These are phyloP conservation scores for Diachrysia chrysitis DNA, from an alignment of 2,888 invertebrate species.

Conservation along the genomic window DNA sequence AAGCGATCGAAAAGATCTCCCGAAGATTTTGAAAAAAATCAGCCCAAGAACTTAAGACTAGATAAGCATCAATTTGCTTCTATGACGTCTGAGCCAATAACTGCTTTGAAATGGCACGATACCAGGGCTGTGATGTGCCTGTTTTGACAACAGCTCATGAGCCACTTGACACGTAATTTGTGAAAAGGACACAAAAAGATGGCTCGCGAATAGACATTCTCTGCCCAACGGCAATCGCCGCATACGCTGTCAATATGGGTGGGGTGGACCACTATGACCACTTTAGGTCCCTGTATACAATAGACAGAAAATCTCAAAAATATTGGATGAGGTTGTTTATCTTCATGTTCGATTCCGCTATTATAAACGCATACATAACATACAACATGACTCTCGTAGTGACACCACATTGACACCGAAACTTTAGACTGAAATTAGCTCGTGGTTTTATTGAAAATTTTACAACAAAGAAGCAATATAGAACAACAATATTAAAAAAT, in stretches of 20 bases:
- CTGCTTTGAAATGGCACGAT: slow-evolving; percentile 17
- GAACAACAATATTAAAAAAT: slow-evolving; percentile 32
- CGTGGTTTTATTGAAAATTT: slow-evolving; percentile 43
- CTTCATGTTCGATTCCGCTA: slow-evolving; percentile 20
- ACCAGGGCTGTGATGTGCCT: neutral
- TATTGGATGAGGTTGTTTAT: slow-evolving; percentile 33
- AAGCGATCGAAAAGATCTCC: slow-evolving; percentile 28
- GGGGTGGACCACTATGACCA: slow-evolving; percentile 25
- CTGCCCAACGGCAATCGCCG: no score
- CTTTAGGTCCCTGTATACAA: slow-evolving; percentile 19
- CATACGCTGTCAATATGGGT: no score
- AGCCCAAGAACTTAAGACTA: slow-evolving; percentile 11
- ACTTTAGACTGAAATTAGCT: slow-evolving; percentile 50
- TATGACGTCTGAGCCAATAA: slow-evolving; percentile 22
- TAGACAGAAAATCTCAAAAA: slow-evolving; percentile 25
- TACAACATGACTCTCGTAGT: slow-evolving; percentile 6
- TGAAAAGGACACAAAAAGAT: no score
- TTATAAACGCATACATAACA: slow-evolving; percentile 26
- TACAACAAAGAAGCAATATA: slow-evolving; percentile 24
- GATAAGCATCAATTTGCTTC: slow-evolving; percentile 26
- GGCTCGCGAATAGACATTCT: no score
- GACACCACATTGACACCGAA: slow-evolving; percentile 25
- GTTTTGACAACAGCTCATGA: no score
- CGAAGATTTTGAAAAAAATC: slow-evolving; percentile 18
- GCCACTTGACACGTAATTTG: no score